phyloP scores from a whole-genome alignment of 2,797 vertebrate species.

The Pangasius sanitwongsei region DNA sequence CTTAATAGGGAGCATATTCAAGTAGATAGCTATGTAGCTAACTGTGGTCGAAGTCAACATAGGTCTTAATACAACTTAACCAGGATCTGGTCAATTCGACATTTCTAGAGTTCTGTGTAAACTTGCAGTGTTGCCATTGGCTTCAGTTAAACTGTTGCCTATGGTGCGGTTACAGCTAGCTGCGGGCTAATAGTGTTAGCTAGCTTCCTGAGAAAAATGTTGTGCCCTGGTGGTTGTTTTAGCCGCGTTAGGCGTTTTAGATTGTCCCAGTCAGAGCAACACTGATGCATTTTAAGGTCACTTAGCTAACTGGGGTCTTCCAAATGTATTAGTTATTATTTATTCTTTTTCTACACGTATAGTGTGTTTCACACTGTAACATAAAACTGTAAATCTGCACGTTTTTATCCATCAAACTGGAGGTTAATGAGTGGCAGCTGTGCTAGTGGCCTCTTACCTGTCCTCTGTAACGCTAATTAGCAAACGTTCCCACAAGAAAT shows the following conservation, averaged over 20 bases:
- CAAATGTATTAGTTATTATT: too few relatives aligned
- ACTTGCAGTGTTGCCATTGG: neutral
- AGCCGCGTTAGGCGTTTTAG: too few relatives aligned
- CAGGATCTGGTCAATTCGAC: neutral
- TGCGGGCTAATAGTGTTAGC: neutral
- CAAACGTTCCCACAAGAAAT: too few relatives aligned
- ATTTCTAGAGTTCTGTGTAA: neutral
- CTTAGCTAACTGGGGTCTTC: too few relatives aligned
- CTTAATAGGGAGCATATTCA: neutral
- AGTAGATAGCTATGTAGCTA: too few relatives aligned
- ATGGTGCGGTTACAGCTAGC: neutral
- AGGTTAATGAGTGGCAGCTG: neutral
- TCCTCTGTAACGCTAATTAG: neutral
- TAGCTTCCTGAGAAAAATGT: neutral
- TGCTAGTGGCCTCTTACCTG: neutral
- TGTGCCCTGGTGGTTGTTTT: too few relatives aligned
- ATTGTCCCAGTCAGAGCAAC: neutral
- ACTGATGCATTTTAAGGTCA: neutral
- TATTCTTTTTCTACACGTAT: neutral
- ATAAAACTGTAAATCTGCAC: neutral
- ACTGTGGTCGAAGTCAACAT: neutral
- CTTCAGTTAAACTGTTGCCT: neutral
- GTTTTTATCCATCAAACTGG: too few relatives aligned
- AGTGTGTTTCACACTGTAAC: neutral
- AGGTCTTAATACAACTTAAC: neutral